Evolutionary conservation across 2,797 vertebrate species (phyloP).

Genomic region (Sebastes steindachneri): DNA sequence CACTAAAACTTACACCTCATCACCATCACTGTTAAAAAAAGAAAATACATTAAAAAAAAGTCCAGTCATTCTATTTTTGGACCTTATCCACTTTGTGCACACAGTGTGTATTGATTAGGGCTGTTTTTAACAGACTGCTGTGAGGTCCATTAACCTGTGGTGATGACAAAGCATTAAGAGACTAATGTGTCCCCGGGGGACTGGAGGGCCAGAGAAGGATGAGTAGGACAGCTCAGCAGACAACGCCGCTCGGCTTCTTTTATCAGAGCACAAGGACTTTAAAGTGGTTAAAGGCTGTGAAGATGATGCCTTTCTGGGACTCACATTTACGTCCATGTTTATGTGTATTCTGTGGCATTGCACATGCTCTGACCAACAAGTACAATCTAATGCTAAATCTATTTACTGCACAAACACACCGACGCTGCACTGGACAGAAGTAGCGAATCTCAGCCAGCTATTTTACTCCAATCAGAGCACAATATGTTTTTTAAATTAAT

Average conservation of each 20-base stretch:
- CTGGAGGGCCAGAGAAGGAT: slow-evolving; percentile 59
- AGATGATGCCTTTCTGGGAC: not conserved
- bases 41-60: slow-evolving; percentile 2
- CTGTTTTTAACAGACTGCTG: slow-evolving; percentile 78
- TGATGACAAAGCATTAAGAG: slow-evolving; percentile 84
- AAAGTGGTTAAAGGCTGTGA: not conserved
- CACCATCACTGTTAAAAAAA: not conserved
- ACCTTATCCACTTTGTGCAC: slow-evolving; percentile 54
- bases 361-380: not conserved
- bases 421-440: not conserved
- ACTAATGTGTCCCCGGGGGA: slow-evolving; percentile 75
- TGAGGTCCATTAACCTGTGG: slow-evolving; percentile 83
- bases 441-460: not conserved
- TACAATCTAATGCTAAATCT: not conserved
- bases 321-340: not conserved
- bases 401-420: not conserved
- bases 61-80: slow-evolving; percentile 50
- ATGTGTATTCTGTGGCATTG: not conserved
- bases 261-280: too few relatives aligned
- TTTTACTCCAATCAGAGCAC: not conserved
- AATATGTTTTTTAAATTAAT: not conserved
- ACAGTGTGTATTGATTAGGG: slow-evolving; percentile 77
- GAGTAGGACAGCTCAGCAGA: slow-evolving; percentile 52
- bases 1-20: slow-evolving; percentile 18
- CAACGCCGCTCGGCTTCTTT: not conserved